Evolutionary conservation across 2,113 vertebrate species (phyloP).

Genomic region (Anolis carolinensis): DNA sequence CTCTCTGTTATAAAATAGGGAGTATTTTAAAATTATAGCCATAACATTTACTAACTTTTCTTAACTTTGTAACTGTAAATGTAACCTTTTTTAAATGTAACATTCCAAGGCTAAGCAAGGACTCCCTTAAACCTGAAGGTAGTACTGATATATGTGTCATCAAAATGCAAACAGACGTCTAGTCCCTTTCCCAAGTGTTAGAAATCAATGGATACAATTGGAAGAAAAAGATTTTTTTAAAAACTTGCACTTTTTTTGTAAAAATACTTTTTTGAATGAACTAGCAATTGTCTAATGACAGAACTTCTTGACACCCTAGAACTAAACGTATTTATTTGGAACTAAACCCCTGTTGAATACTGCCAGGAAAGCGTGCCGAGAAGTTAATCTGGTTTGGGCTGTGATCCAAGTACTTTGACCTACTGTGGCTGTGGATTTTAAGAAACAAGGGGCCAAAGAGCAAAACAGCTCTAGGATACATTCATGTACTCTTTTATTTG

Average conservation of each 20-base stretch:
- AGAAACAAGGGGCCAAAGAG: background rate
- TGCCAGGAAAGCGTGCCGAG: background rate
- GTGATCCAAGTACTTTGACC: conserved; percentile 6
- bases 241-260: no score
- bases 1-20: no score
- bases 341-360: background rate
- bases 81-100: background rate
- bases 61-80: no score
- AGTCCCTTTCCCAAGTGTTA: background rate
- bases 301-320: background rate
- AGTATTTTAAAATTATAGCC: no score
- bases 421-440: background rate
- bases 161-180: background rate
- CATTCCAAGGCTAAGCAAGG: background rate
- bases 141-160: background rate
- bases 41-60: no score
- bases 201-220: background rate
- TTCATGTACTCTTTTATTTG: background rate
- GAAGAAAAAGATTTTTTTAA: background rate
- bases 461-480: no score
- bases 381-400: conserved; percentile 6
- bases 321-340: background rate
- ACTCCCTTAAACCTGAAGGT: background rate
- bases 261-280: background rate
- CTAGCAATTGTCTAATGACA: background rate